A percentile compares a stretch with the other conserved stretches of the same genome.
phyloP scores from a whole-genome alignment of 2,888 invertebrate genomes.

The Netelia melanura region DNA sequence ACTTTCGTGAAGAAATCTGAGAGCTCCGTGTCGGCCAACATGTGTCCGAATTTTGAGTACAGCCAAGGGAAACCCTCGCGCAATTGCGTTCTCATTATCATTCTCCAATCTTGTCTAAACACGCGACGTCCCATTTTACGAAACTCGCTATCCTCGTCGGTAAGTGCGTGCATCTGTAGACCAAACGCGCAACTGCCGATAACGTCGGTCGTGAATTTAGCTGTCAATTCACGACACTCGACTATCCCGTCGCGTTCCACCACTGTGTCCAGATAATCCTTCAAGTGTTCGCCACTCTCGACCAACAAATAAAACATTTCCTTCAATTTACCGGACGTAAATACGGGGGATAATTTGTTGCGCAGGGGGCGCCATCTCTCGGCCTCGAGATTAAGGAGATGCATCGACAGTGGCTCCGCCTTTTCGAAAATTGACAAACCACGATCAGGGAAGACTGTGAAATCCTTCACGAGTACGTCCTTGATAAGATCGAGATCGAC shows the following conservation, averaged over 20 bases:
- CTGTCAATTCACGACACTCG: conserved; percentile 80
- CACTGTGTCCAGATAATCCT: conserved; percentile 74
- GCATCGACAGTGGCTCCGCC: conserved; percentile 80
- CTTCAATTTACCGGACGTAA: conserved; percentile 85
- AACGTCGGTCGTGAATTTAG: conserved; percentile 84
- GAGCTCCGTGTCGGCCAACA: conserved; percentile 68
- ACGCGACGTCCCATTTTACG: conserved; percentile 81
- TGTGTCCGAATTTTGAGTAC: conserved; percentile 60
- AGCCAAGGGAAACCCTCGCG: conserved; percentile 69
- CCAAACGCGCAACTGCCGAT: conserved; percentile 85
- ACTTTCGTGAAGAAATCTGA: conserved; percentile 85
- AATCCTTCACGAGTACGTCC: conserved; percentile 75
- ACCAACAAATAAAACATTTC: conserved; percentile 84
- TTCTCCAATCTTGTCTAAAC: conserved; percentile 70
- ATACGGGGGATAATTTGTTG: conserved; percentile 84
- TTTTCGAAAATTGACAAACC: conserved; percentile 66
- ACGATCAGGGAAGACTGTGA: conserved; percentile 73
- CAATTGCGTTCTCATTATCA: conserved; percentile 68
- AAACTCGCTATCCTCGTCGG: conserved; percentile 82
- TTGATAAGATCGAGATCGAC: conserved; percentile 75
- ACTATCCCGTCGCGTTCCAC: conserved; percentile 69
- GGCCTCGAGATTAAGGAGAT: conserved; percentile 82
- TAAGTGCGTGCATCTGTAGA: conserved; percentile 82
- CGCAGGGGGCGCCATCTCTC: conserved; percentile 85
- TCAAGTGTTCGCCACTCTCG: conserved; percentile 81